Evolutionary conservation across 2,113 vertebrate genomes (phyloP).

Genomic region (Sterrhoptilus dennistouni): DNA sequence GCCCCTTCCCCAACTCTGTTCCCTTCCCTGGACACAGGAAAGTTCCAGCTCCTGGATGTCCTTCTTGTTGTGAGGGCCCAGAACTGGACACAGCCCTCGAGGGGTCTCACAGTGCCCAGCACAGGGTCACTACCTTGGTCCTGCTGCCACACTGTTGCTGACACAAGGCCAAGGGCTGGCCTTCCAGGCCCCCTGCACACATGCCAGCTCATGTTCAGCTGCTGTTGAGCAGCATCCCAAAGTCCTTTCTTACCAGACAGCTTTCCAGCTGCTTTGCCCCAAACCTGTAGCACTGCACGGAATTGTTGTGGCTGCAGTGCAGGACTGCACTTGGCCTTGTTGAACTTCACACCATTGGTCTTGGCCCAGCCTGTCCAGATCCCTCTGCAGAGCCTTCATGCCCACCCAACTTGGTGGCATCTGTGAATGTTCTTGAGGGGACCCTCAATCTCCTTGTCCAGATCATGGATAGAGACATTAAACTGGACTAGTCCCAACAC

Average conservation of each 20-base stretch:
- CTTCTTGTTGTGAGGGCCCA: neutral
- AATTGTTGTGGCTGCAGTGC: neutral
- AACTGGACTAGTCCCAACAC: neutral
- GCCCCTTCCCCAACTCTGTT: accelerated
- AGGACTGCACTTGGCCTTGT: neutral
- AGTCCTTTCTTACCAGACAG: neutral
- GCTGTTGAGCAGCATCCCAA: neutral
- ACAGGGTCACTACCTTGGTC: neutral
- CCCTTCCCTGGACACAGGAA: neutral
- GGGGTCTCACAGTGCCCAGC: neutral
- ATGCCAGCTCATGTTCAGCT: neutral
- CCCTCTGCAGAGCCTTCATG: neutral
- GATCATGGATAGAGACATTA: neutral
- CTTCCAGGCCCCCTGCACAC: no score
- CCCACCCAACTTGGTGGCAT: neutral
- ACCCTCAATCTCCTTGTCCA: neutral
- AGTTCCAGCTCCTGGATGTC: neutral
- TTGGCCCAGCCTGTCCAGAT: neutral
- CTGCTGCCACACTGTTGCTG: neutral
- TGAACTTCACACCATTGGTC: neutral
- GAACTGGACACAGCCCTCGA: neutral
- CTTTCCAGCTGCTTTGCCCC: neutral
- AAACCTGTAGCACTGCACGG: neutral
- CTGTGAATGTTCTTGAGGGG: neutral
- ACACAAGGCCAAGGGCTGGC: neutral